These are phyloP conservation scores for Silvanus unidentatus DNA, from an alignment of 2,888 invertebrate genomes.

Conservation along the genomic window DNA sequence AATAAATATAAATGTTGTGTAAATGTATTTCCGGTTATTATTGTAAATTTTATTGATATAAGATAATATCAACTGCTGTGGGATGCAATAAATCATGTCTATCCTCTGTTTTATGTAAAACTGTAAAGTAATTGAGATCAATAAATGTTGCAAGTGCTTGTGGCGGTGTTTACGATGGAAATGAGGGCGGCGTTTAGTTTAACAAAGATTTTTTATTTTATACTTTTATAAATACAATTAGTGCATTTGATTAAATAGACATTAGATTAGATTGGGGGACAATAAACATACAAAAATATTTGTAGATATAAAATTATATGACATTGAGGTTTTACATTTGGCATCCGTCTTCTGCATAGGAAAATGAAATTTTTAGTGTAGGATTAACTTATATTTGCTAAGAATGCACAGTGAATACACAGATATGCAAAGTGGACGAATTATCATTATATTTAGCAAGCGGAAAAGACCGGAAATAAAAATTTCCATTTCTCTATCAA, in stretches of 20 bases:
- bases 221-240: conserved; percentile 6
- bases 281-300: too few relatives aligned
- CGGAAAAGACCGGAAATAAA: too few relatives aligned
- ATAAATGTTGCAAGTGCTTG: conserved; percentile 13
- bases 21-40: background rate
- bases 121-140: too few relatives aligned
- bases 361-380: conserved; percentile 8
- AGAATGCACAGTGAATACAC: conserved; percentile 26
- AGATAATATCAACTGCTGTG: conserved; percentile 32
- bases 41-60: background rate
- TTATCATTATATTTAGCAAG: conserved; percentile 19
- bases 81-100: conserved; percentile 32
- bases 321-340: conserved; percentile 11
- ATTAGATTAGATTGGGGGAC: too few relatives aligned
- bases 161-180: background rate
- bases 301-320: conserved; percentile 7
- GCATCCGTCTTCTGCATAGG: conserved; percentile 9
- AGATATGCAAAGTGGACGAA: conserved; percentile 37
- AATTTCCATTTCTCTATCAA: too few relatives aligned
- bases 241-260: too few relatives aligned
- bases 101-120: too few relatives aligned
- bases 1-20: conserved; percentile 5
- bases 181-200: conserved; percentile 1
- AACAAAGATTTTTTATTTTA: conserved; percentile 22
- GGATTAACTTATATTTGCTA: too few relatives aligned